Conservation (phyloP, 2,888 invertebrate species). For the Aethes cnicana region DNA sequence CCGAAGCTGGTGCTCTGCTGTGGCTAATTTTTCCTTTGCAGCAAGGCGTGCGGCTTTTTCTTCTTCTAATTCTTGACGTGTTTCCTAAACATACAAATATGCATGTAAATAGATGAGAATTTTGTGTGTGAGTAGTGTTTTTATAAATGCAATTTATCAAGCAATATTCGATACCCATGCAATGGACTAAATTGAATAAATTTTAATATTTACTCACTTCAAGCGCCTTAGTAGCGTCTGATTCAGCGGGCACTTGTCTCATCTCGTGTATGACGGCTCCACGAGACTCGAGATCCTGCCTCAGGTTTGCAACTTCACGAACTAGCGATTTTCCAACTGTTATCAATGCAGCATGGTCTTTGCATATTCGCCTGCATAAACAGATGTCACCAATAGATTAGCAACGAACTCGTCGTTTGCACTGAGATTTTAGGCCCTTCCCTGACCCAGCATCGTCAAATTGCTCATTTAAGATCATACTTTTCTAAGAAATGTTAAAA, state of each 20-base stretch:
- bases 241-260: constrained; percentile 45
- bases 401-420: too few relatives aligned
- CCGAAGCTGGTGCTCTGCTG: constrained; percentile 61
- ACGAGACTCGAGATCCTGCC: constrained; percentile 57
- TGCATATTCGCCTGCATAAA: constrained; percentile 54
- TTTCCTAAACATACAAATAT: constrained; percentile 46
- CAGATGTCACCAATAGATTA: too few relatives aligned
- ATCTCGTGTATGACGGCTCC: constrained; percentile 45
- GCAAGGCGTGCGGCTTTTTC: constrained; percentile 53
- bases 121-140: too few relatives aligned
- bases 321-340: constrained; percentile 67
- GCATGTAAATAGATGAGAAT: too few relatives aligned
- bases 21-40: constrained; percentile 60
- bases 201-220: constrained; percentile 51
- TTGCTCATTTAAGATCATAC: too few relatives aligned
- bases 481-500: too few relatives aligned
- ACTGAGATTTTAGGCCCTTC: too few relatives aligned
- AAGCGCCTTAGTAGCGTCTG: constrained; percentile 45
- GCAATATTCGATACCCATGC: too few relatives aligned
- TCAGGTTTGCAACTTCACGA: constrained; percentile 62
- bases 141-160: too few relatives aligned
- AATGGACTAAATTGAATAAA: too few relatives aligned
- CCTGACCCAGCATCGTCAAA: too few relatives aligned
- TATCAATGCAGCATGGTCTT: constrained; percentile 59
- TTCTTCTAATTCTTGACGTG: constrained; percentile 60